These are phyloP conservation scores for Mus musculus DNA, from an alignment of 2,113 vertebrate species.

Conservation along the genomic window DNA sequence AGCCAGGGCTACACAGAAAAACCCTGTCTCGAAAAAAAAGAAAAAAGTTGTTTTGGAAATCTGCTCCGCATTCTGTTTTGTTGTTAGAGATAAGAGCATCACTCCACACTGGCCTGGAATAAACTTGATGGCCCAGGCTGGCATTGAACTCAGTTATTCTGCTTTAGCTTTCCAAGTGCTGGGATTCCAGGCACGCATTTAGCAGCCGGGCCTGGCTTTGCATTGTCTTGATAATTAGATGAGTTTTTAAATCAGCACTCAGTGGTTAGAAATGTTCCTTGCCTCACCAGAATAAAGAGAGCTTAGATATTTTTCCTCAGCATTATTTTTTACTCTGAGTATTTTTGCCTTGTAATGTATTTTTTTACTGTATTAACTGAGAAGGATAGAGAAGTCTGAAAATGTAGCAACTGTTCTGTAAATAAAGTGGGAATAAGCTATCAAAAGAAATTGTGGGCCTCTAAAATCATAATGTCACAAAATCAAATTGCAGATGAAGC, in stretches of 20 bases:
- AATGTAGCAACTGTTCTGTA: not conserved
- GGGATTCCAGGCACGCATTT: not conserved
- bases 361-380: constrained; percentile 66
- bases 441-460: not conserved
- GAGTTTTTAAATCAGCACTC: constrained; percentile 4
- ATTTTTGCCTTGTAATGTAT: not conserved
- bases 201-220: not conserved
- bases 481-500: not conserved
- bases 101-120: not conserved
- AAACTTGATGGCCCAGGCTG: not conserved
- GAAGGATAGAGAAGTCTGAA: constrained; percentile 4
- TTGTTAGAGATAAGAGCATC: not conserved
- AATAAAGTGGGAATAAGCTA: constrained; percentile 13
- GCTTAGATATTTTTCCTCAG: not conserved
- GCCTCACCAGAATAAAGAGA: constrained; percentile 31
- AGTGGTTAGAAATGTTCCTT: constrained; percentile 25
- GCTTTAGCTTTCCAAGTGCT: not conserved
- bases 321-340: constrained; percentile 60
- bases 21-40: not conserved
- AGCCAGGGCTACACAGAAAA: not conserved
- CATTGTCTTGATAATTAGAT: not conserved
- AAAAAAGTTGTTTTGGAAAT: constrained; percentile 23
- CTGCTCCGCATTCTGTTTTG: not conserved
- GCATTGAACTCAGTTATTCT: not conserved
- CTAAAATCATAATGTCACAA: not conserved